Evolutionary conservation across 2,888 invertebrate species (phyloP), one percentile per base, ranked within the genome.

Genomic region (Ectemnius cavifrons): DNA sequence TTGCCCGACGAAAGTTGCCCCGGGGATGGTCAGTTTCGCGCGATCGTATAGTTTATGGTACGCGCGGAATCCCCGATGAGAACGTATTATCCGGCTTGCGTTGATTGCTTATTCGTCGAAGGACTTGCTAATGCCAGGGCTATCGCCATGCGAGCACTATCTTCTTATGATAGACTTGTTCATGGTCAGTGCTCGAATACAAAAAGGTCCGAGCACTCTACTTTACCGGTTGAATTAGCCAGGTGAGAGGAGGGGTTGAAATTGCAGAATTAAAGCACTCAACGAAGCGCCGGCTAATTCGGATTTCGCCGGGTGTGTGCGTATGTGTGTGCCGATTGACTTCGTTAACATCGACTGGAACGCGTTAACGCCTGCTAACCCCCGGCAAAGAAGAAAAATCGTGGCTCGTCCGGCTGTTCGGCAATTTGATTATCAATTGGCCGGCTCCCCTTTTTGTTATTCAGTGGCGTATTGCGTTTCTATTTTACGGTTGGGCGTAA

Each of bases 61-160:
- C 64, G 49, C 47, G 47, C 45, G 18, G 56, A 77, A 70, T 71
- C 67, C 65, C 64, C 67, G 77, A 78, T 71, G 62, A 64, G 62
- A 20, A 14, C n/a, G 61, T 67, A 70, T 78, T 78, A 80, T 78
- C 56, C 77, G 59, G 75, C 69, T 75, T 71, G 75, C 71, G 75
- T 75, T 80, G 79, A 80, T 80, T 80, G 80, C 77, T 80, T 80
- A 77, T 81, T 71, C 81, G 52, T 11, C 14, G 16, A 16, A 52
- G 52, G 16, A 16, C 52, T 52, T 14, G 52, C 52, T 52, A 71
- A 74, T 61, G 78, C 67, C 75, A 67, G 75, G 78, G 75, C 81
- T 80, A 80, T 67, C 68, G 71, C 65, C 74, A 58, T 18, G 57
- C 74, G 58, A 74, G 37, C 37, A 37, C 37, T 37, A 37, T 37